Evolutionary conservation across 2,113 vertebrate genomes (phyloP).

Genomic region (Tinamus guttatus): DNA sequence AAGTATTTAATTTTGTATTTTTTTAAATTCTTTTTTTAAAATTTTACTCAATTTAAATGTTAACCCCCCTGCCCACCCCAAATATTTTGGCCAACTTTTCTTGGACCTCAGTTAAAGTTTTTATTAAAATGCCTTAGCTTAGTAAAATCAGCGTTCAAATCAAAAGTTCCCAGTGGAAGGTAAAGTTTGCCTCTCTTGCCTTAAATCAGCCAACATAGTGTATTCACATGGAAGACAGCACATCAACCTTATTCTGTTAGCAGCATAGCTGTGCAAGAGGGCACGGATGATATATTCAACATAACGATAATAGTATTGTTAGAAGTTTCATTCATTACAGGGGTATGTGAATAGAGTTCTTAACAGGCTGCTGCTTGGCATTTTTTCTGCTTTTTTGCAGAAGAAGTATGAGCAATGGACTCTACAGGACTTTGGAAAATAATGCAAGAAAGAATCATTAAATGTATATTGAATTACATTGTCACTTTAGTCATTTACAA

Average conservation of each 20-base stretch:
- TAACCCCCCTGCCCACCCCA: no score
- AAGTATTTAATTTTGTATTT: background rate
- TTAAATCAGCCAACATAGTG: background rate
- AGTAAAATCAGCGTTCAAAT: background rate
- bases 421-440: background rate
- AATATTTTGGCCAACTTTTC: background rate
- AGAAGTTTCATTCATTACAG: background rate
- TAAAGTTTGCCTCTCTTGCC: background rate
- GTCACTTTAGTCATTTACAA: background rate
- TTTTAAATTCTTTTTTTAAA: no score
- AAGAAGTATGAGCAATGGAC: background rate
- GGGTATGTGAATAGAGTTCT: background rate
- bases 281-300: rapidly evolving
- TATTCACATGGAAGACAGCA: background rate
- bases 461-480: background rate
- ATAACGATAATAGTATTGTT: background rate
- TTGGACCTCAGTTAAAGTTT: background rate
- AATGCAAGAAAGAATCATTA: background rate
- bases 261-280: background rate
- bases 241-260: background rate
- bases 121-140: background rate
- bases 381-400: background rate
- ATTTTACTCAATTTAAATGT: background rate
- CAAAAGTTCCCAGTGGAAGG: background rate
- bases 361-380: background rate